phyloP scores from a whole-genome alignment of 2,888 invertebrate species.

The Xestia rhomboidea region DNA sequence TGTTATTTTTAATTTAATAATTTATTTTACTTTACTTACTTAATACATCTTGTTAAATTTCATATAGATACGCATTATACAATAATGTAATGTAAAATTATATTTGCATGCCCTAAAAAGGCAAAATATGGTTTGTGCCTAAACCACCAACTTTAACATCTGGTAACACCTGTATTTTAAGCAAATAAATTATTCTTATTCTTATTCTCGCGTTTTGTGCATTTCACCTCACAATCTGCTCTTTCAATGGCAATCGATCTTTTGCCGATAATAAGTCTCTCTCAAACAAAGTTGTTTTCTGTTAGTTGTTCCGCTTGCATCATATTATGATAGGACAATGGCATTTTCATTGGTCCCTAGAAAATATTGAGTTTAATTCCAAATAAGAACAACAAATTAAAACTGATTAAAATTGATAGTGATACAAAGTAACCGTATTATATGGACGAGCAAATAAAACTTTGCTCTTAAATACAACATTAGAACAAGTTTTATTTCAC shows the following conservation, averaged over 20 bases:
- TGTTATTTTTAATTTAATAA: no score
- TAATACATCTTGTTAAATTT: no score
- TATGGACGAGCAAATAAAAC: neutral
- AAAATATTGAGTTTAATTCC: neutral
- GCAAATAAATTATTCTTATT: no score
- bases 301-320: neutral
- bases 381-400: neutral
- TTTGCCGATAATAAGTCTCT: neutral
- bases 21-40: no score
- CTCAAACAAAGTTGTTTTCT: neutral
- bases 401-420: neutral
- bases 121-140: no score
- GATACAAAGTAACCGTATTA: neutral
- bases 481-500: slow-evolving; percentile 14
- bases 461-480: slow-evolving; percentile 1
- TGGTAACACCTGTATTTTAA: no score
- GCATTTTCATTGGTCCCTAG: neutral
- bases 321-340: neutral
- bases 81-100: no score
- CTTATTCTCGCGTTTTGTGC: no score
- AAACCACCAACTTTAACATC: no score
- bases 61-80: no score
- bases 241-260: neutral
- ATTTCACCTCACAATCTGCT: no score
- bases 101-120: no score